Percentiles rank a stretch among this genome's conserved stretches.
These are phyloP conservation scores for Geothlypis trichas DNA, from an alignment of 2,113 vertebrate species.

Conservation along the genomic window DNA sequence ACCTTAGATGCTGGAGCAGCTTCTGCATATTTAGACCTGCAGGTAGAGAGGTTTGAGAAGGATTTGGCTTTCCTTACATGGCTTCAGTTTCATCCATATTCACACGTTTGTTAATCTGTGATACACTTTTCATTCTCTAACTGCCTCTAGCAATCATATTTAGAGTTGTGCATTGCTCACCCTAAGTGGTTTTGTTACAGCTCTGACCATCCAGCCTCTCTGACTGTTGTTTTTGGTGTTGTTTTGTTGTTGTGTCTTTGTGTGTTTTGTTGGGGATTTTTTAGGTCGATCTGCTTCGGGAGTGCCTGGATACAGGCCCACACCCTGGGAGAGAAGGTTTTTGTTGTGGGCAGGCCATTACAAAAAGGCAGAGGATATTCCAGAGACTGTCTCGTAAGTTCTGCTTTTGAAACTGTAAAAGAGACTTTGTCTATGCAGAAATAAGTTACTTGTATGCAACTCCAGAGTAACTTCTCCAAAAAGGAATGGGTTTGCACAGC, in stretches of 20 bases:
- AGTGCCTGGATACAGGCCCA: conserved; percentile 83
- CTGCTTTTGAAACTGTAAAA: not conserved
- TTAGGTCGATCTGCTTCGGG: conserved; percentile 57
- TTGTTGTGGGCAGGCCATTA: conserved; percentile 89
- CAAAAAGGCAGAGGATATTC: conserved; percentile 89
- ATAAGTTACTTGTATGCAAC: not conserved
- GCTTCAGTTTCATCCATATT: not conserved
- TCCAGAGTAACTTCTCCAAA: not conserved
- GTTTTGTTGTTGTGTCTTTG: not conserved
- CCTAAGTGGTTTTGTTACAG: not conserved
- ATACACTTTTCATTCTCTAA: not conserved
- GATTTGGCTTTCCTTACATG: not conserved
- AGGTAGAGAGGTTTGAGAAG: not conserved
- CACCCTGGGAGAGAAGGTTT: conserved; percentile 81
- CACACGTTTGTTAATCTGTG: not conserved
- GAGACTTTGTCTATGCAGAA: not conserved
- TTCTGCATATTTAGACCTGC: not conserved
- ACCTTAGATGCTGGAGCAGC: not conserved
- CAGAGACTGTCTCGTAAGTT: conserved; percentile 90
- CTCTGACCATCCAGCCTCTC: not conserved
- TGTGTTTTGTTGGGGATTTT: not conserved
- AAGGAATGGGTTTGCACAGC: not conserved
- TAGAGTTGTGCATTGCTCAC: not conserved
- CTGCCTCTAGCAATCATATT: not conserved
- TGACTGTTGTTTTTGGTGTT: not conserved